These are phyloP conservation scores for Virgularia gustaviana DNA, from an alignment of 92 coral and sea anemone genomes.

Conservation along the genomic window DNA sequence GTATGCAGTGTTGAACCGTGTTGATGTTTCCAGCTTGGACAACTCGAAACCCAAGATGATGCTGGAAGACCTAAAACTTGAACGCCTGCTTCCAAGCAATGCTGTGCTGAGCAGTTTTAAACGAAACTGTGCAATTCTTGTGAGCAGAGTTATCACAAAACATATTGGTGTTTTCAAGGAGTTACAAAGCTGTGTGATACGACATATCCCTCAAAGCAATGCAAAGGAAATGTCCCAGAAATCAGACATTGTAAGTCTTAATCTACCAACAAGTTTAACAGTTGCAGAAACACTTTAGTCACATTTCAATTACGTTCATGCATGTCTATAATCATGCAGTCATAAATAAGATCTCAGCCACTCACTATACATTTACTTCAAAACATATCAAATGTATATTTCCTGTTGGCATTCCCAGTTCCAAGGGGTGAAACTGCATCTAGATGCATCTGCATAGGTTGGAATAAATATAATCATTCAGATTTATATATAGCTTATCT, in stretches of 20 bases:
- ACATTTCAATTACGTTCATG: too few species aligned
- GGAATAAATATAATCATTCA: too few species aligned
- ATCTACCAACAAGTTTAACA: background rate
- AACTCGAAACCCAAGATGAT: background rate
- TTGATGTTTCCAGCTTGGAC: too few species aligned
- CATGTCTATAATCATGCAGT: too few species aligned
- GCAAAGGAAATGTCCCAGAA: constrained; percentile 8
- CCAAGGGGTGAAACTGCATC: too few species aligned
- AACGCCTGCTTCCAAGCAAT: constrained; percentile 19
- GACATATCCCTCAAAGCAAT: constrained; percentile 36
- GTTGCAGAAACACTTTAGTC: background rate
- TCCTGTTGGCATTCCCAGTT: too few species aligned
- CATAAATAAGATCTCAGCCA: too few species aligned
- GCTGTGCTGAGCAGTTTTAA: constrained; percentile 37
- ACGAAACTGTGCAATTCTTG: constrained; percentile 41
- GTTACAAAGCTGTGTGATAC: constrained; percentile 17
- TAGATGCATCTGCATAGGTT: too few species aligned
- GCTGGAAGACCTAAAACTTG: constrained; percentile 14
- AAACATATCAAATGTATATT: too few species aligned
- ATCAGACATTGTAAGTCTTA: constrained; percentile 35
- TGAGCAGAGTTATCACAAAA: constrained; percentile 36
- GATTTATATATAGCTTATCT: too few species aligned
- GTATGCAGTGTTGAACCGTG: constrained; percentile 40
- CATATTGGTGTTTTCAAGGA: constrained; percentile 9
- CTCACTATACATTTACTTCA: too few species aligned